Conservation (phyloP, 2,113 vertebrate genomes). For the Dinomys branickii region DNA sequence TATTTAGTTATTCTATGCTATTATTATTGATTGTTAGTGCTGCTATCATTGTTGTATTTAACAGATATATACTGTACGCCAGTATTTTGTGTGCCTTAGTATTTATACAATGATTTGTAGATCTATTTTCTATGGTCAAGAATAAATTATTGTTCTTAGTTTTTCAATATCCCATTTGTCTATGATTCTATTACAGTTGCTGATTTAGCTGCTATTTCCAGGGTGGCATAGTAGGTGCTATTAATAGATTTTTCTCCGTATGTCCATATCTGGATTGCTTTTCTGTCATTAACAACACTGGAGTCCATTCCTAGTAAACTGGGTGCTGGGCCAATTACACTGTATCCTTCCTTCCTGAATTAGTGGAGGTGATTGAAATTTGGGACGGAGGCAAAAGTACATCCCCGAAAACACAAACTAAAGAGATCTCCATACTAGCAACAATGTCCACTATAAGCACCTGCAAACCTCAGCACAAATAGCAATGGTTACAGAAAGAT, state of each 20-base stretch:
- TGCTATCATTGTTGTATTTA: neutral
- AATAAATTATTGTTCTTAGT: neutral
- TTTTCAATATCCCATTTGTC: neutral
- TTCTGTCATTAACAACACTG: neutral
- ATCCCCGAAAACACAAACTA: neutral
- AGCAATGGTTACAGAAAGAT: neutral
- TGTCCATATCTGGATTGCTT: neutral
- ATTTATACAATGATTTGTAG: neutral
- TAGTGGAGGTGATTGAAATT: neutral
- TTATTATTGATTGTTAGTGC: neutral
- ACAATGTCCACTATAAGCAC: neutral
- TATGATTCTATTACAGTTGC: neutral
- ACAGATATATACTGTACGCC: neutral
- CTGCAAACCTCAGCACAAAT: neutral
- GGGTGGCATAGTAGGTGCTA: neutral
- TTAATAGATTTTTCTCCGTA: neutral
- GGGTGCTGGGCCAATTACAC: neutral
- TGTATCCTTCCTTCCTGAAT: neutral
- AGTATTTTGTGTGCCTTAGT: neutral
- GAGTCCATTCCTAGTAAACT: neutral
- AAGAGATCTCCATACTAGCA: neutral
- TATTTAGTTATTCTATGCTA: neutral
- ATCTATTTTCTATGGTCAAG: neutral
- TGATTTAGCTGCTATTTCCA: neutral
- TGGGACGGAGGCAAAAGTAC: neutral